These are phyloP conservation scores for Cabera pusaria DNA, from an alignment of 2,888 invertebrate genomes.

Conservation along the genomic window DNA sequence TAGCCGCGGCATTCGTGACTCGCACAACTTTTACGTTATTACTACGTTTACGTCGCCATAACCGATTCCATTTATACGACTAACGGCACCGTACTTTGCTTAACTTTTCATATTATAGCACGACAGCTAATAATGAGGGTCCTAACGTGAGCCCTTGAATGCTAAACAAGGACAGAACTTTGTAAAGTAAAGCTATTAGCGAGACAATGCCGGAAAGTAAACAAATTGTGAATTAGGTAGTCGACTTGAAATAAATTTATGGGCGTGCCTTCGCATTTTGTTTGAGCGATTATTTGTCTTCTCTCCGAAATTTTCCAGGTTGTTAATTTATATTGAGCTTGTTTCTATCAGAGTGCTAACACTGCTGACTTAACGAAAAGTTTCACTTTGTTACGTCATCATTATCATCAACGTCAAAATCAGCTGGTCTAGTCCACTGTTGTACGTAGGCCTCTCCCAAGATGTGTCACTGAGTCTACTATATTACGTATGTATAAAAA, in stretches of 20 bases:
- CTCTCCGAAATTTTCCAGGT: constrained; percentile 6
- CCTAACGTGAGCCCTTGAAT: constrained; percentile 48
- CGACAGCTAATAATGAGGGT: constrained; percentile 52
- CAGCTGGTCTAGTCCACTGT: no score
- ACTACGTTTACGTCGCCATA: constrained; percentile 62
- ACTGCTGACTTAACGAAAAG: no score
- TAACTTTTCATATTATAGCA: constrained; percentile 54
- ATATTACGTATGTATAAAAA: no score
- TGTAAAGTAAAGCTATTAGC: constrained; percentile 46
- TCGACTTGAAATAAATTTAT: constrained; percentile 35
- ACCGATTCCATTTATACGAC: constrained; percentile 58
- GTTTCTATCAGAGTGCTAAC: no score
- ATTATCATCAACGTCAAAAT: no score
- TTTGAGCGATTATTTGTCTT: constrained; percentile 27
- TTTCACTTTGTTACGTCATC: no score
- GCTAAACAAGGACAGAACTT: constrained; percentile 47
- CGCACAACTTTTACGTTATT: constrained; percentile 58
- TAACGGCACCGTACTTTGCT: constrained; percentile 43
- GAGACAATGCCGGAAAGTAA: constrained; percentile 39
- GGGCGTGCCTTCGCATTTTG: constrained; percentile 33
- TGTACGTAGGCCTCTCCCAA: no score
- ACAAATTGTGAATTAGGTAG: constrained; percentile 38
- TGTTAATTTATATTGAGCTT: constrained; percentile 8
- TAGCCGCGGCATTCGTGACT: constrained; percentile 59
- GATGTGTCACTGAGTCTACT: no score